These are phyloP conservation scores for Rhipidura dahli DNA, from an alignment of 2,113 vertebrate species.

Conservation along the genomic window DNA sequence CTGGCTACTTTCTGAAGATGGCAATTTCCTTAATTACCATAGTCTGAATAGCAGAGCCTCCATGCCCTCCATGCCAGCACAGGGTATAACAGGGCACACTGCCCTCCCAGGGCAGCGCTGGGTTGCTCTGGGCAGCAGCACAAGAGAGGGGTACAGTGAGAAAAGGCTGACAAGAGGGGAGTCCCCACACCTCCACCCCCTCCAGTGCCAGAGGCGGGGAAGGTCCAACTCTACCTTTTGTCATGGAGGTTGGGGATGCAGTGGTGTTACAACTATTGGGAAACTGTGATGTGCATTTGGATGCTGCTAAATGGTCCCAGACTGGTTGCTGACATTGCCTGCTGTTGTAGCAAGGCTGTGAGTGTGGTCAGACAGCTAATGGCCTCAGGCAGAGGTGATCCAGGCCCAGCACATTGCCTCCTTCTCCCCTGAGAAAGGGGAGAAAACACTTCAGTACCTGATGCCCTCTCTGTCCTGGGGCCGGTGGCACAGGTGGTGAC, in stretches of 20 bases:
- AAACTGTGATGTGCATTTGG: background rate
- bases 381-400: background rate
- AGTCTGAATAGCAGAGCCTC: background rate
- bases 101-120: fast-evolving
- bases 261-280: background rate
- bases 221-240: background rate
- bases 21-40: background rate
- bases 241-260: background rate
- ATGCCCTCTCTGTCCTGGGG: background rate
- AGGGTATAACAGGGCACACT: background rate
- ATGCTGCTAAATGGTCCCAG: background rate
- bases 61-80: background rate
- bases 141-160: too few species aligned
- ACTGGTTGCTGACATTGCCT: background rate
- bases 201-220: fast-evolving
- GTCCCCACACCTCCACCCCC: fast-evolving
- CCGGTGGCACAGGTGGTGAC: background rate
- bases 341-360: background rate
- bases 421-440: background rate
- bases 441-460: background rate
- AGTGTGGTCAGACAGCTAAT: background rate
- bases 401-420: fast-evolving
- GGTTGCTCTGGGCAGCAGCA: background rate
- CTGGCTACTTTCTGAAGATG: background rate
- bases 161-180: background rate